phyloP scores from a whole-genome alignment of 2,113 vertebrate species.

The Spheniscus mendiculus region DNA sequence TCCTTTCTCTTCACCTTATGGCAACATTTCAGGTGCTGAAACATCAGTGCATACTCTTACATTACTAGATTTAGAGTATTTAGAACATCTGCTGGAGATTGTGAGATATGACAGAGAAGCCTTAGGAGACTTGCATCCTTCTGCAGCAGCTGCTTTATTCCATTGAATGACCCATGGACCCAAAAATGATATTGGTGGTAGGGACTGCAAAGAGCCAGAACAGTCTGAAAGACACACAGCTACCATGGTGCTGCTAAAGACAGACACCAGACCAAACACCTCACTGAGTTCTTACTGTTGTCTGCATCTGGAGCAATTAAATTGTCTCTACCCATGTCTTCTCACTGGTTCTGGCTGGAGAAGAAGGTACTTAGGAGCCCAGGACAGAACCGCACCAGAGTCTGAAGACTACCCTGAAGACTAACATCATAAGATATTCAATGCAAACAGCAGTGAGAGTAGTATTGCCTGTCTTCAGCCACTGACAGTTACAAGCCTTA shows the following conservation, averaged over 20 bases:
- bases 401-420: not conserved
- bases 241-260: not conserved
- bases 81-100: not conserved
- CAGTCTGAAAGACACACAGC: not conserved
- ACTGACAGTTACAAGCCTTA: not conserved
- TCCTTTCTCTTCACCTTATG: not conserved
- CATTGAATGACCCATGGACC: not conserved
- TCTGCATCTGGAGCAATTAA: not conserved
- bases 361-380: not conserved
- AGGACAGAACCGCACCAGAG: not conserved
- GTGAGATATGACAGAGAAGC: not conserved
- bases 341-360: not conserved
- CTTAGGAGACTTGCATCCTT: not conserved
- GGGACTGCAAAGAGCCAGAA: not conserved
- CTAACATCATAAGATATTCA: not conserved
- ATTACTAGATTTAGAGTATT: not conserved
- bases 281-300: not conserved
- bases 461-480: not conserved
- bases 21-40: not conserved
- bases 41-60: not conserved
- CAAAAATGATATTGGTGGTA: not conserved
- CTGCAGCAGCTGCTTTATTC: not conserved
- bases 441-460: not conserved
- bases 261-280: not conserved
- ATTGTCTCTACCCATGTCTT: not conserved